Conservation (phyloP, 2,113 vertebrate species). For the Xyrauchen texanus region DNA sequence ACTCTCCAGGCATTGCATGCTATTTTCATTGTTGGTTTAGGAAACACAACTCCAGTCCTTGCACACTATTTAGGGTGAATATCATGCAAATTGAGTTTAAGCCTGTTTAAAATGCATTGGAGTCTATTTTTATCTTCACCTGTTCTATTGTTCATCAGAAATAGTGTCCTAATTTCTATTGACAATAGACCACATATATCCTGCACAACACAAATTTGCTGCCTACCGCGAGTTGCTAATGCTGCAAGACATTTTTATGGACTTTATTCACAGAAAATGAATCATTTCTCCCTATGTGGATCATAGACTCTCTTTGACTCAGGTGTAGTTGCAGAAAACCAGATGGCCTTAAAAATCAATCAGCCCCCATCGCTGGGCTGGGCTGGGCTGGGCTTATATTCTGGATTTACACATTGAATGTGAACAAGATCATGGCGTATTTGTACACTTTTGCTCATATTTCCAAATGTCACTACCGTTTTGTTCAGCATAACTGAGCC, state of each 20-base stretch:
- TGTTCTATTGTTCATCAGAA: no score
- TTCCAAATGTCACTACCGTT: no score
- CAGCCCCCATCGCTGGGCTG: background rate
- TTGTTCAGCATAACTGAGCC: no score
- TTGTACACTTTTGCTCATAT: no score
- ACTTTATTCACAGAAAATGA: conserved; percentile 30
- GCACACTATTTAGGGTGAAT: background rate
- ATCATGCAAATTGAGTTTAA: background rate
- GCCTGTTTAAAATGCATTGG: no score
- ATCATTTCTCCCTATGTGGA: conserved; percentile 1
- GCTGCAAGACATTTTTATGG: conserved; percentile 28
- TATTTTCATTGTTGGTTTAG: background rate
- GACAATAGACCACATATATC: background rate
- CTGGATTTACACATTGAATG: conserved; percentile 31
- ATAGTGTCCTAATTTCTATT: no score
- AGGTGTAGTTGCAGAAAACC: conserved; percentile 24
- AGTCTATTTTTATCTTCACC: no score
- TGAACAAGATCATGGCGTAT: background rate
- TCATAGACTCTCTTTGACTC: conserved; percentile 40
- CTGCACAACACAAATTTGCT: background rate
- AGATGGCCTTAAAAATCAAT: conserved; percentile 44
- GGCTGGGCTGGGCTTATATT: background rate
- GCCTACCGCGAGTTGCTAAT: conserved; percentile 28
- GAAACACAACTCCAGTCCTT: background rate
- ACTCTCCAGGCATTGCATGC: no score